Percentiles rank a stretch among this genome's conserved stretches.
Conservation (phyloP, 1,140 invertebrate species). For the Gryllus bimaculatus region DNA sequence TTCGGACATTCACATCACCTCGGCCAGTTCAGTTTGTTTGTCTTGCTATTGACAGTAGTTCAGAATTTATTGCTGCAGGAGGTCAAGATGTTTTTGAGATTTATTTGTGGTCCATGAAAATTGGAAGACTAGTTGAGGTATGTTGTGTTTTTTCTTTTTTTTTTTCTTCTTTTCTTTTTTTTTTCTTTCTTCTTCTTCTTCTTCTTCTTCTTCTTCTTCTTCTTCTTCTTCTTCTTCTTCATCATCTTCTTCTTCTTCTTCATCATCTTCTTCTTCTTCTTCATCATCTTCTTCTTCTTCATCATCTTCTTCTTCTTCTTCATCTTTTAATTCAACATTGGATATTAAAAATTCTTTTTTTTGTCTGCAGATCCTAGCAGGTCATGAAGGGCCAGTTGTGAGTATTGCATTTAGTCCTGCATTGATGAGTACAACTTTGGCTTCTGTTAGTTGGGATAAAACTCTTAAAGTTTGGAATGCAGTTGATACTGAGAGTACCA, state of each 20-base stretch:
- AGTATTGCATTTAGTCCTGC: constrained; percentile 71
- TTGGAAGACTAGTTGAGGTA: constrained; percentile 81
- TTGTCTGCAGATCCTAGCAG: constrained; percentile 59
- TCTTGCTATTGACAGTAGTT: constrained; percentile 75
- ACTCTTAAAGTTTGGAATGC: constrained; percentile 87
- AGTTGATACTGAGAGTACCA: constrained; percentile 66
- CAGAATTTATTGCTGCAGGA: constrained; percentile 87
- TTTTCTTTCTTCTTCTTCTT: too few species aligned
- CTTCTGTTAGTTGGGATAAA: constrained; percentile 90
- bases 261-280: too few species aligned
- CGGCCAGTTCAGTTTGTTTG: constrained; percentile 87
- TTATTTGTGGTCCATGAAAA: constrained; percentile 90
- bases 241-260: too few species aligned
- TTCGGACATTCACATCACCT: constrained; percentile 87
- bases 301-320: too few species aligned
- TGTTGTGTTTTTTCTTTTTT: background rate
- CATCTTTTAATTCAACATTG: background rate
- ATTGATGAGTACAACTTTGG: constrained; percentile 60
- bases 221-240: too few species aligned
- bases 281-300: too few species aligned
- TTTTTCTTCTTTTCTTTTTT: too few species aligned
- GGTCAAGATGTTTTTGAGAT: constrained; percentile 91
- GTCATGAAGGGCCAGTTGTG: constrained; percentile 86
- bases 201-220: too few species aligned
- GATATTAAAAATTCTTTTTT: background rate